phyloP scores from a whole-genome alignment of 2,797 vertebrate genomes.

The Sebastes iracundus region DNA sequence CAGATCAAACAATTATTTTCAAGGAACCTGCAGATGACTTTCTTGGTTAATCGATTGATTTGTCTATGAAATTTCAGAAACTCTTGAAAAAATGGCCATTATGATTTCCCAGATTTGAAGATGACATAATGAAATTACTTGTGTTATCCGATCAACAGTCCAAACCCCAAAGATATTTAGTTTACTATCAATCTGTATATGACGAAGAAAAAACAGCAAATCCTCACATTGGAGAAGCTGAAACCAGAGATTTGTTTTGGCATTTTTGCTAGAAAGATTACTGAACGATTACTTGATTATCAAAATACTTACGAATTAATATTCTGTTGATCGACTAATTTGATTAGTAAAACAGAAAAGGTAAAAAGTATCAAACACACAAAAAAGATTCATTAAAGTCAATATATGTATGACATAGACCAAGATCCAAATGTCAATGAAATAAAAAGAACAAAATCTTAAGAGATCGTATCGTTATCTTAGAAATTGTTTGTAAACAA shows the following conservation, averaged over 20 bases:
- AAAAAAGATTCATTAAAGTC: not conserved
- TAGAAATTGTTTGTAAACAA: not conserved
- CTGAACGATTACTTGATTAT: not conserved
- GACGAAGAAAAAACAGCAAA: not conserved
- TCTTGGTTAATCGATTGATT: not conserved
- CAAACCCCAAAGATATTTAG: not conserved
- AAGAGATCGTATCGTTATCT: not conserved
- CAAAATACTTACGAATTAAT: not conserved
- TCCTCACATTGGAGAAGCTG: not conserved
- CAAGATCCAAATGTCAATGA: not conserved
- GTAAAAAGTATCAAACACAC: not conserved
- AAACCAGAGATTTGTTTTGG: not conserved
- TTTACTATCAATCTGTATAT: not conserved
- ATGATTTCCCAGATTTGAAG: not conserved
- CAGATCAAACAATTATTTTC: not conserved
- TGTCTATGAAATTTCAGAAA: not conserved
- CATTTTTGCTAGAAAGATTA: not conserved
- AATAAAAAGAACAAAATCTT: not conserved
- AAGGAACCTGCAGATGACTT: not conserved
- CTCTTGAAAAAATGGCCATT: not conserved
- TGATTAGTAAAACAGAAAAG: not conserved
- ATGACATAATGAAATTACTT: not conserved
- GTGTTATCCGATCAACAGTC: not conserved
- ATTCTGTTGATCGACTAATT: not conserved
- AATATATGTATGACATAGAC: not conserved